Evolutionary conservation across 2,888 invertebrate genomes (phyloP).

Genomic region (Papilio elwesi): DNA sequence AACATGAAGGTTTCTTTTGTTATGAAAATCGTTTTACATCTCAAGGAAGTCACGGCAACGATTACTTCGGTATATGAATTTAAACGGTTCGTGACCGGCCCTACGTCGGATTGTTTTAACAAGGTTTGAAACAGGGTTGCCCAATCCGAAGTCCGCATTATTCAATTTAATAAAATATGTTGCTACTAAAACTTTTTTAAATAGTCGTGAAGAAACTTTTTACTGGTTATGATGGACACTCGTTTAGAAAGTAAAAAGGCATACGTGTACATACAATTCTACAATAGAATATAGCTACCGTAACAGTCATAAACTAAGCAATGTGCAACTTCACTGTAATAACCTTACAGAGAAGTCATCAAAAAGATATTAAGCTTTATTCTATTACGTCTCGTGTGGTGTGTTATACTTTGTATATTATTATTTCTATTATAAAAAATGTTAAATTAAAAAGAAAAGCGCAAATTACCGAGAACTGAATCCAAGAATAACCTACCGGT

Average conservation of each 20-base stretch:
- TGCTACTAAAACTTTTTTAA: not conserved
- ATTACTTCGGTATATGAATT: conserved; percentile 20
- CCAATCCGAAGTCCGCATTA: not conserved
- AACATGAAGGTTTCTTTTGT: conserved; percentile 40
- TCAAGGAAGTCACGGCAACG: conserved; percentile 56
- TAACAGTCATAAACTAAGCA: not conserved
- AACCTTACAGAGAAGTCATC: not conserved
- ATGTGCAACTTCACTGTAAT: conserved; percentile 4
- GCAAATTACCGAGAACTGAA: not conserved
- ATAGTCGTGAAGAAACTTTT: not conserved
- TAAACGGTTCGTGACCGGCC: conserved; percentile 22
- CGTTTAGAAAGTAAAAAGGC: not conserved
- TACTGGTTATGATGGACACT: not conserved
- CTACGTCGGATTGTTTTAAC: conserved; percentile 12
- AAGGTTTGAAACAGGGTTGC: not conserved
- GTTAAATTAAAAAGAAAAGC: not conserved
- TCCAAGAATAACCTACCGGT: too few relatives aligned
- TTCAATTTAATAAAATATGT: not conserved
- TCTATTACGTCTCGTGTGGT: too few relatives aligned
- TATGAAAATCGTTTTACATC: conserved; percentile 40
- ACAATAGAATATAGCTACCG: conserved; percentile 3
- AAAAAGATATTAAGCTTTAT: not conserved
- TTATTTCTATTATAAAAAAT: too few relatives aligned
- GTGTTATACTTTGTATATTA: too few relatives aligned
- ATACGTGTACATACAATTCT: not conserved